Base-by-base conservation (phyloP, 2,797 vertebrate species). In the Lacerta agilis region DNA sequence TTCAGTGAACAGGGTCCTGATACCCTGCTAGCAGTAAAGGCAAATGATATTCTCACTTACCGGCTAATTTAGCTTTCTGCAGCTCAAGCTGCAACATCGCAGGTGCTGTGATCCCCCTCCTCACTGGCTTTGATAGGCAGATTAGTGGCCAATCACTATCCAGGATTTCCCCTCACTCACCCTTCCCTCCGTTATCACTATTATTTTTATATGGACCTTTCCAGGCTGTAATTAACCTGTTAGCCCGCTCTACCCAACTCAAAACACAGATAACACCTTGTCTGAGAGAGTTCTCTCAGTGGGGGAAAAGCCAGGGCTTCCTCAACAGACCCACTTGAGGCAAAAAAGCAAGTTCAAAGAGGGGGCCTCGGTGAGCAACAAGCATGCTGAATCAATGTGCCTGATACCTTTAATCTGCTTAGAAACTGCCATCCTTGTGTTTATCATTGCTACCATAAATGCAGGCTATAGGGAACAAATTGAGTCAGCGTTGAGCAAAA, bases 121-220 rank as follows among this genome's bases (percentile, higher is more conserved):
- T 23, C 25, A 17, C 13, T 3, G 33, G 4, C 84, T 78, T 75
- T 87, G 88, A 90, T 84, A 43, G 88, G 64, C 49, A 87, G 38
- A 61, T 41, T 78, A 29, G 67, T 84, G 79, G 80, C 43, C 86
- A 89, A 45, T 71, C 84, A 45, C n/a, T 33, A n/a, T 36, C 43
- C 64, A 86, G 80, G 27, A 88, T 87, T 90, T 88, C 61, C 78
- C 77, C 49, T 18, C 25, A 49, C 66, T 73, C 18, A n/a, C 69
- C 84, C 23, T 38, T 77, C 49, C 43, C 61, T 86, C 41, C 43
- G n/a, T 10, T 89, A 86, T 81, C 83, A 90, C 18, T 36, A 81
- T 36, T 11, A 69, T 73, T 82, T 82, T 61, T 23, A 83, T 58
- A 83, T 25, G 45, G 81, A n/a, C 73, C 33, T 83, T 83, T 67